These are phyloP conservation scores for Chauna torquata DNA, from an alignment of 2,113 vertebrate species.

Conservation along the genomic window DNA sequence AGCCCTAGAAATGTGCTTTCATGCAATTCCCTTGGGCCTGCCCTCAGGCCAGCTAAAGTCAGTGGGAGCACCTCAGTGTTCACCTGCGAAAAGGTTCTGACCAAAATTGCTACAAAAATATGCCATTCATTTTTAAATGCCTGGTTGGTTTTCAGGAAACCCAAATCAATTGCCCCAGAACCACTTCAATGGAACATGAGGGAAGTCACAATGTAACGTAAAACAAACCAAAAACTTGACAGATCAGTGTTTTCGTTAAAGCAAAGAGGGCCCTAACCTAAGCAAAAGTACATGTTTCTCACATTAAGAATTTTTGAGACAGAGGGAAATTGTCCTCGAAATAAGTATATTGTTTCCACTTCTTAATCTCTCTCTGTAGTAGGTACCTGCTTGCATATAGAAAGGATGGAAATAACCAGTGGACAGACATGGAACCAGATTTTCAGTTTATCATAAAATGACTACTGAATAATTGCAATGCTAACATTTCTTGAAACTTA, in stretches of 20 bases:
- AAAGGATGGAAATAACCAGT: background rate
- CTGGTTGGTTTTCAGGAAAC: background rate
- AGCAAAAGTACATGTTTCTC: background rate
- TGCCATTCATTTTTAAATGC: background rate
- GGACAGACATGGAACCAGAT: background rate
- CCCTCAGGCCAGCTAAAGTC: background rate
- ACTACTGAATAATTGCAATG: slow-evolving; percentile 7
- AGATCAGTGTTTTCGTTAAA: background rate
- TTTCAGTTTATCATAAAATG: slow-evolving; percentile 17
- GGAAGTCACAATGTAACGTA: background rate
- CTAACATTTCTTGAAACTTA: slow-evolving; percentile 31
- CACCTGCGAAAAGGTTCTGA: background rate
- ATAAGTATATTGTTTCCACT: background rate
- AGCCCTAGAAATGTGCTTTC: background rate
- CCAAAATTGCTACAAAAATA: background rate
- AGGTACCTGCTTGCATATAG: background rate
- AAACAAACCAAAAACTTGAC: background rate
- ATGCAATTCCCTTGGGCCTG: background rate
- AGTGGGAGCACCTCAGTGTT: background rate
- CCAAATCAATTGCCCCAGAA: background rate
- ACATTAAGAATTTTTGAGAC: background rate
- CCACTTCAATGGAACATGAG: background rate
- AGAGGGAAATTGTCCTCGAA: background rate
- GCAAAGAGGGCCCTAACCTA: background rate
- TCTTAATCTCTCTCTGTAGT: background rate